These are phyloP conservation scores for Drosophila neonasuta DNA, from an alignment of 2,888 invertebrate genomes.

Conservation along the genomic window DNA sequence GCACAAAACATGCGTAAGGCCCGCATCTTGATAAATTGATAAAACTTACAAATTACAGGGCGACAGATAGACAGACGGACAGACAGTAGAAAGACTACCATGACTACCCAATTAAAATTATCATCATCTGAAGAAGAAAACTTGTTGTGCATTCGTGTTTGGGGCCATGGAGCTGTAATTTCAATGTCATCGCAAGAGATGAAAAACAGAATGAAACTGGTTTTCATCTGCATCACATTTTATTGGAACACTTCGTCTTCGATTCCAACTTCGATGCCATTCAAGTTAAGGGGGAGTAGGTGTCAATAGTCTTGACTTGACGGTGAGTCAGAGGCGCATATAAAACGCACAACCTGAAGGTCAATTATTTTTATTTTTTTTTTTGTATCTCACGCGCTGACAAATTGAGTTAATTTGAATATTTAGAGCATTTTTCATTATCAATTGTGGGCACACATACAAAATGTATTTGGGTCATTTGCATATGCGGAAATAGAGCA, in stretches of 20 bases:
- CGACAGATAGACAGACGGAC: slow-evolving; percentile 16
- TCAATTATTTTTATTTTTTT: slow-evolving; percentile 26
- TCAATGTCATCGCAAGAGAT: slow-evolving; percentile 47
- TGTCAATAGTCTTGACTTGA: slow-evolving; percentile 49
- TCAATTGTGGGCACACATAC: slow-evolving; percentile 20
- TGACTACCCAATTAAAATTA: slow-evolving; percentile 61
- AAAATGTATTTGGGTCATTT: slow-evolving; percentile 30
- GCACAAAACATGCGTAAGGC: slow-evolving; percentile 53
- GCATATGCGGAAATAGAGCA: slow-evolving; percentile 47
- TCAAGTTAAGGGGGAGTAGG: slow-evolving; percentile 41
- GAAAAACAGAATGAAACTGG: slow-evolving; percentile 45
- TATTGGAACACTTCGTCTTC: slow-evolving; percentile 22
- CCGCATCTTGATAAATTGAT: slow-evolving; percentile 71
- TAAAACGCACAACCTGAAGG: slow-evolving; percentile 51
- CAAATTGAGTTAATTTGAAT: slow-evolving; percentile 73
- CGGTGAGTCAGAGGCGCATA: slow-evolving; percentile 45
- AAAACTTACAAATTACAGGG: slow-evolving; percentile 67
- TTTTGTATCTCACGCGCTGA: slow-evolving; percentile 52
- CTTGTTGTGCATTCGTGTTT: slow-evolving; percentile 67
- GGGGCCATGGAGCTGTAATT: slow-evolving; percentile 43
- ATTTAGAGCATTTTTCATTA: slow-evolving; percentile 45
- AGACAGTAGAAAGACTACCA: background rate
- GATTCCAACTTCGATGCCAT: background rate
- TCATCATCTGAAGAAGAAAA: slow-evolving; percentile 49
- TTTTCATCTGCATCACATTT: slow-evolving; percentile 45